phyloP scores from a whole-genome alignment of 2,797 vertebrate species.

The Luscinia megarhynchos region DNA sequence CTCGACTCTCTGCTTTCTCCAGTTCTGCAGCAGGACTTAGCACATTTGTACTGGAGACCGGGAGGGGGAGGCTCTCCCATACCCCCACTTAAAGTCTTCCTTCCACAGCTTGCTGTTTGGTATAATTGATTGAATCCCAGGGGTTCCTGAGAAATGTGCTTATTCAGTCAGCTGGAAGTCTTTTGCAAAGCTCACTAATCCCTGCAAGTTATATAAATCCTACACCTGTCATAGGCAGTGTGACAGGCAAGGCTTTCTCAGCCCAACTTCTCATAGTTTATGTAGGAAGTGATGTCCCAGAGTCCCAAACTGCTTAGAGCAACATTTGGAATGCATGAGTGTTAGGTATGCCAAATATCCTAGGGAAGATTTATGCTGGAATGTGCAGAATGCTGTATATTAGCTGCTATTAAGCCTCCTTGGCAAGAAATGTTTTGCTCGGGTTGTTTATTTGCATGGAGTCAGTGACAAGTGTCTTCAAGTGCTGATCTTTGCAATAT shows the following conservation, averaged over 20 bases:
- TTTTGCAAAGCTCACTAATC: slow-evolving; percentile 44
- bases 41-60: slow-evolving; percentile 4
- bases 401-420: slow-evolving; percentile 22
- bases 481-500: background rate
- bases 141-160: slow-evolving; percentile 59
- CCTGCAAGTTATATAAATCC: slow-evolving; percentile 57
- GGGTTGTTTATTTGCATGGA: background rate
- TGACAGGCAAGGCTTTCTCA: slow-evolving; percentile 39
- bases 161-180: slow-evolving; percentile 49
- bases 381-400: slow-evolving; percentile 49
- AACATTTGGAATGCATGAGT: slow-evolving; percentile 1
- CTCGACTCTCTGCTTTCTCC: background rate
- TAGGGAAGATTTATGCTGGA: slow-evolving; percentile 4
- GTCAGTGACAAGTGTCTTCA: background rate
- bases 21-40: slow-evolving; percentile 16
- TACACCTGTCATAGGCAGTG: slow-evolving; percentile 51
- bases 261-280: background rate
- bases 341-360: slow-evolving; percentile 5
- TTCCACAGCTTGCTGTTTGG: background rate
- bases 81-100: background rate
- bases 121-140: slow-evolving; percentile 40
- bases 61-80: background rate
- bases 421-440: background rate
- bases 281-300: slow-evolving; percentile 5
- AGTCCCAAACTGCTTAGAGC: slow-evolving; percentile 23